Evolutionary conservation across 2,888 invertebrate genomes (phyloP).

Genomic region (Leuctra nigra): DNA sequence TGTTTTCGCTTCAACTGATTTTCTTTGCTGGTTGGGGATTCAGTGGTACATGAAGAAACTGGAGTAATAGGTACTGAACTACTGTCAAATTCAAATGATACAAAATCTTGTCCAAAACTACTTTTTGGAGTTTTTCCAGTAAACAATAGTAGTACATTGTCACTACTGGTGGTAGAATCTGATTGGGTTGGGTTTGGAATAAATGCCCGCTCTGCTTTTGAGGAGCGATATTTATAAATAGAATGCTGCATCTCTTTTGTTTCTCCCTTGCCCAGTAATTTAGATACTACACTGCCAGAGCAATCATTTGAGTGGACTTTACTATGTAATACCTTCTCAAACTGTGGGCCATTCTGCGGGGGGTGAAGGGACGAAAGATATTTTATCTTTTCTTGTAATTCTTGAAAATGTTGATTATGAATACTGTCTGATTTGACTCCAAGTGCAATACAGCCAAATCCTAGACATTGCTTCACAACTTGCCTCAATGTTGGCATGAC

Average conservation of each 20-base stretch:
- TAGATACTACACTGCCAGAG: no score
- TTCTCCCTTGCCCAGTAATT: no score
- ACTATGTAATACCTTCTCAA: not conserved
- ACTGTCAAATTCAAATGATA: not conserved
- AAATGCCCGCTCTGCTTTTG: conserved; percentile 35
- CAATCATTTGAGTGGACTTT: no score
- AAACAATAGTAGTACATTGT: not conserved
- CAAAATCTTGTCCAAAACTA: not conserved
- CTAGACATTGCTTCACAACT: conserved; percentile 37
- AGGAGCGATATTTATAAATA: conserved; percentile 36
- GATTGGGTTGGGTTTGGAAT: no score
- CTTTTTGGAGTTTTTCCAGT: not conserved
- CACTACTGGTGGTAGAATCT: no score
- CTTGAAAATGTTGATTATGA: not conserved
- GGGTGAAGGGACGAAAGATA: no score
- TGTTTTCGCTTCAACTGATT: not conserved
- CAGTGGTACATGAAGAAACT: not conserved
- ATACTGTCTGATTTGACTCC: conserved; percentile 28
- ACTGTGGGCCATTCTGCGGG: not conserved
- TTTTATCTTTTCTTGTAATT: not conserved
- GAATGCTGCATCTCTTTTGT: no score
- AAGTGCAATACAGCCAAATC: conserved; percentile 42
- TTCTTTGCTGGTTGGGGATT: not conserved
- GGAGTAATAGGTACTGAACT: not conserved
- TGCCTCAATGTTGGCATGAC: conserved; percentile 41